phyloP scores from a whole-genome alignment of 2,797 vertebrate genomes.

The Sebastolobus alascanus region DNA sequence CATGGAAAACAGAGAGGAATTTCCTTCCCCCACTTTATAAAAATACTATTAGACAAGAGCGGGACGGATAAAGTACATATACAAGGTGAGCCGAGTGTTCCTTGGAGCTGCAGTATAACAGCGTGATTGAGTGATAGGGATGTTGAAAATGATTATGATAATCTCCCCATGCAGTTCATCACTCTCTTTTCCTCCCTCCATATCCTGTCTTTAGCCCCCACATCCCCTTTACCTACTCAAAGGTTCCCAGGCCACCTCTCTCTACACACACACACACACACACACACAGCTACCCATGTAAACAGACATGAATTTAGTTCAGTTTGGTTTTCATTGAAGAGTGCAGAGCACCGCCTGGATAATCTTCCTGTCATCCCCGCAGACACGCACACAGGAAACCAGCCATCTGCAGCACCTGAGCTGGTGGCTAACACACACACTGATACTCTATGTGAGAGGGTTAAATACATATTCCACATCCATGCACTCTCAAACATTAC shows the following conservation, averaged over 20 bases:
- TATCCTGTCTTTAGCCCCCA: conserved; percentile 51
- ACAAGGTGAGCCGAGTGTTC: conserved; percentile 27
- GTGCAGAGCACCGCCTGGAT: conserved; percentile 32
- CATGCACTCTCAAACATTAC: conserved; percentile 4
- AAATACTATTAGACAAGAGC: conserved; percentile 63
- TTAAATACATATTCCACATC: conserved; percentile 26
- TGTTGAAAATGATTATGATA: conserved; percentile 53
- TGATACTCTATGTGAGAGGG: conserved; percentile 9
- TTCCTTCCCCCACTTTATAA: conserved; percentile 66
- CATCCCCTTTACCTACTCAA: conserved; percentile 45
- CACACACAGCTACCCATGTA: conserved; percentile 15
- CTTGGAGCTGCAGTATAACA: conserved; percentile 19
- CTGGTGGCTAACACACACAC: not conserved
- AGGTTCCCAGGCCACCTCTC: conserved; percentile 45
- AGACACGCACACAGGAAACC: conserved; percentile 62
- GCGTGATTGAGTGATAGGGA: conserved; percentile 34
- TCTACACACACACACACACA: conserved; percentile 5
- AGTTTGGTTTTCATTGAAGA: conserved; percentile 44
- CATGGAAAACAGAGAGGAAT: conserved; percentile 74
- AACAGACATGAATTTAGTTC: conserved; percentile 34
- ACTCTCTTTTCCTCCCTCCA: conserved; percentile 39
- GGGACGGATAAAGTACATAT: conserved; percentile 56
- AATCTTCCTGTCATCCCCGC: conserved; percentile 57
- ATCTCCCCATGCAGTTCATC: conserved; percentile 47
- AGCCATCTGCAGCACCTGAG: conserved; percentile 27